Base-by-base conservation (phyloP, 1,140 invertebrate species). In the Pinna nobilis region DNA sequence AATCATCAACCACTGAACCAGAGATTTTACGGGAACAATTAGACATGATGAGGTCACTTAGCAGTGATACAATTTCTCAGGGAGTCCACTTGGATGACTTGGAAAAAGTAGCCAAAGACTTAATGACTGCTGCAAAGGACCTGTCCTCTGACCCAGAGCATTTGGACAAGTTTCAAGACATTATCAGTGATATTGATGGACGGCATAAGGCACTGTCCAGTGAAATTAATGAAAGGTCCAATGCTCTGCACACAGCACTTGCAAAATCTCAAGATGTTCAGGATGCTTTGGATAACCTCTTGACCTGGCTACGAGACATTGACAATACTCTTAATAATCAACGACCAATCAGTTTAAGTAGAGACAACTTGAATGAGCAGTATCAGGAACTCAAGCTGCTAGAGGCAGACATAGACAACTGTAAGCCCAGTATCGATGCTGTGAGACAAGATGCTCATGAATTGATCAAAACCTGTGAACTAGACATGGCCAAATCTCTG, bases 201-300 rank as follows among this genome's bases (percentile, higher is more conserved):
- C 93, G 95, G 73, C 84, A 97, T 13, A 90, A 91, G 2, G 74
- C 57, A 92, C 92, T 71, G 92, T 92, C 0, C 88, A 96, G 15
- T 92, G 81, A 82, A 57, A 77, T 85, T 25, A 80, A 74, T 66
- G 79, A 79, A 23, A 73, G 77, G 28, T 73, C 79, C n/a, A 84
- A 83, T 49, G 65, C 66, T 25, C 72, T 88, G 23, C 86, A 98
- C 79, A 94, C 94, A 0, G 96, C 96, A 0, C 89, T 98, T 37
- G 93, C 97, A 6, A 95, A 97, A 87, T 96, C 95, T 63, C 96
- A 98, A 89, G 96, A 95, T n/a, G 94, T 98, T 13, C 95, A 97
- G 86, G 96, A 97, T 87, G 95, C 96, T 9, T 90, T 98, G 0
- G 96, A 98, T 82, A 92, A 94, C 61, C 91, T 98, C 9, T 92